A percentile compares a stretch with the other conserved stretches of the same genome.
Evolutionary conservation across 2,797 vertebrate genomes (phyloP).

Genomic region (Pantherophis alleghaniensis): DNA sequence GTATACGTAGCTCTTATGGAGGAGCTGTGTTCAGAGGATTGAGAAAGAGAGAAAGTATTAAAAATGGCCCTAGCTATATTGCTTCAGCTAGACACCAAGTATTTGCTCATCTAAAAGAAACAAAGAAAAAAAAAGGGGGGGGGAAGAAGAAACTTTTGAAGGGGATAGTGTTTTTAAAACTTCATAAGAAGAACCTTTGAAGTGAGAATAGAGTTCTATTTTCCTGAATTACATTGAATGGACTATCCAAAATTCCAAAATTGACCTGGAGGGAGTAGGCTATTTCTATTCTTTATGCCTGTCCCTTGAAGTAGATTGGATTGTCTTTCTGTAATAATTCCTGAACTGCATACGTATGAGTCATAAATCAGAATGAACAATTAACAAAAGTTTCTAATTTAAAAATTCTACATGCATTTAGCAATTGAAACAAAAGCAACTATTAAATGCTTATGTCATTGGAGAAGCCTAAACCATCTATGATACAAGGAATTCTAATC

Average conservation of each 20-base stretch:
- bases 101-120: not conserved
- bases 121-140: not conserved
- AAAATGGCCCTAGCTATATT: not conserved
- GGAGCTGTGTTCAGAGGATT: not conserved
- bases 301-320: not conserved
- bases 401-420: not conserved
- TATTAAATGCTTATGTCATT: not conserved
- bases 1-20: not conserved
- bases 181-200: not conserved
- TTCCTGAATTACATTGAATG: not conserved
- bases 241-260: not conserved
- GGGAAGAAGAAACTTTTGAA: not conserved
- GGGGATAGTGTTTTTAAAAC: not conserved
- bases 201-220: not conserved
- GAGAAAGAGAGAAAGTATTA: not conserved
- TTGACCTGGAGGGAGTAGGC: not conserved
- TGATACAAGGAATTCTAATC: not conserved
- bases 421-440: not conserved
- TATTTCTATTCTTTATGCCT: not conserved
- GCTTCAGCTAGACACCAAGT: not conserved
- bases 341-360: not conserved
- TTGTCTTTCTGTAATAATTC: not conserved
- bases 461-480: not conserved
- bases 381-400: not conserved
- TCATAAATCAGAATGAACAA: not conserved